Conservation (phyloP, 2,797 vertebrate species). For the Sebastes itinus region DNA sequence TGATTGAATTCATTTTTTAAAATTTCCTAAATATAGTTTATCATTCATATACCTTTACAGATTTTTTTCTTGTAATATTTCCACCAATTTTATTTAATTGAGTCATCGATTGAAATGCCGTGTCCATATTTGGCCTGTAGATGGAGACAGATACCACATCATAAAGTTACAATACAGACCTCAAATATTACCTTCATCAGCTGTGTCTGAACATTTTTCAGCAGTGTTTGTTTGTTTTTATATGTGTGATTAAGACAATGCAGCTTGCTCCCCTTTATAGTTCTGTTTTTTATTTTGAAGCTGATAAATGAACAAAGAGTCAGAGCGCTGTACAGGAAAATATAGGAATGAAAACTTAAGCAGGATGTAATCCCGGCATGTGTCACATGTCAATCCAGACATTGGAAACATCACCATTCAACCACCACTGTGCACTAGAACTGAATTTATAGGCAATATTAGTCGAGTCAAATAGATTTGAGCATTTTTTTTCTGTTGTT, state of each 20-base stretch:
- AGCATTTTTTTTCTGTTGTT: neutral
- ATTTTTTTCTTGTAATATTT: neutral
- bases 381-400: neutral
- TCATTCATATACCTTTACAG: neutral
- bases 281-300: neutral
- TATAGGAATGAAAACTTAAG: neutral
- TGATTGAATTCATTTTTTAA: neutral
- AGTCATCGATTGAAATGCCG: neutral
- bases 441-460: neutral
- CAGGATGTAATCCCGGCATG: neutral
- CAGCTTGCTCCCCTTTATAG: no score
- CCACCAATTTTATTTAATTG: neutral
- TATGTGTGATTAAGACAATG: neutral
- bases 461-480: neutral
- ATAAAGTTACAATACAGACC: neutral
- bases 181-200: neutral
- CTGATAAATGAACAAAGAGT: neutral
- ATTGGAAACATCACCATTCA: neutral
- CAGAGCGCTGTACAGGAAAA: neutral
- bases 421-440: neutral
- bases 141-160: conserved; percentile 63
- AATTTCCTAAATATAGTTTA: neutral
- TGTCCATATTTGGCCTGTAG: conserved; percentile 47
- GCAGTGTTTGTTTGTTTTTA: neutral
- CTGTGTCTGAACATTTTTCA: neutral